Conservation (phyloP, 37 sponge, comb jelly and placozoan species). For the Halisarca cf. caerulea region DNA sequence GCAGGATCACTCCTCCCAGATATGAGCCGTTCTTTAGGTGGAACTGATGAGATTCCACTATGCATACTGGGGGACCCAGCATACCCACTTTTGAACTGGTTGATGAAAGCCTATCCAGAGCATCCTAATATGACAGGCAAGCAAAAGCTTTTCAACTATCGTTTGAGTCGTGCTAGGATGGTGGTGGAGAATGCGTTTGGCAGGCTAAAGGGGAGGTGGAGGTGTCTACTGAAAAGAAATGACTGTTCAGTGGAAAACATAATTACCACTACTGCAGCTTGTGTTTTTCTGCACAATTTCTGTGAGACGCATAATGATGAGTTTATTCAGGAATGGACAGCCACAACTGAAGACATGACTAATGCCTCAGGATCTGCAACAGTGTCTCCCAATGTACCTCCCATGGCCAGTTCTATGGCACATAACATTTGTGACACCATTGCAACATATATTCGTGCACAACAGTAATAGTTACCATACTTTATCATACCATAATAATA, state of each 20-base stretch:
- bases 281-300: slow-evolving; percentile 26
- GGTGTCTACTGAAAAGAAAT: slow-evolving; percentile 38
- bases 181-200: slow-evolving; percentile 57
- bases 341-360: background rate
- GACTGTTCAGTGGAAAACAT: slow-evolving; percentile 3
- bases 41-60: slow-evolving; percentile 1
- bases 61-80: too few species aligned
- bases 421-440: slow-evolving; percentile 4
- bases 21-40: background rate
- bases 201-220: slow-evolving; percentile 57
- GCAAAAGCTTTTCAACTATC: slow-evolving; percentile 38
- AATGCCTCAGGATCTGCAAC: background rate
- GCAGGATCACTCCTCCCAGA: slow-evolving; percentile 23
- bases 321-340: slow-evolving; percentile 12
- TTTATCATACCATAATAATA: too few species aligned
- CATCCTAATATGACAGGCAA: background rate
- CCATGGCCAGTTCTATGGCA: background rate
- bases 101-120: slow-evolving; percentile 53
- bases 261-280: background rate
- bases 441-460: background rate
- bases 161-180: slow-evolving; percentile 56
- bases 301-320: slow-evolving; percentile 14
- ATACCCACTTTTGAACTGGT: slow-evolving; percentile 21
- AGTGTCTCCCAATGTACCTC: background rate
- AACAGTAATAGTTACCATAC: background rate